phyloP scores from a whole-genome alignment of 2,113 vertebrate species.

The Sceloporus undulatus region DNA sequence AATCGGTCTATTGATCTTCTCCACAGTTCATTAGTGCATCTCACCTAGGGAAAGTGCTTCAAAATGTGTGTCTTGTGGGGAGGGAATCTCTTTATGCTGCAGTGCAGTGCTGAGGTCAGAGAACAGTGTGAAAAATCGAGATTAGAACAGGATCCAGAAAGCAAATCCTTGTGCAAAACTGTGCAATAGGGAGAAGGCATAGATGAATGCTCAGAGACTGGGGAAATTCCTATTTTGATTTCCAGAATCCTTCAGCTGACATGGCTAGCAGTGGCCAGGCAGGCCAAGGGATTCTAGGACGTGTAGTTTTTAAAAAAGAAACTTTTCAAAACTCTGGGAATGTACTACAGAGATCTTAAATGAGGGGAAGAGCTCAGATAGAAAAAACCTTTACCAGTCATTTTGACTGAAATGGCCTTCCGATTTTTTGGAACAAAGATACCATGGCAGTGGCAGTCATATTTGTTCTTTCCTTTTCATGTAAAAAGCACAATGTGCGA shows the following conservation, averaged over 20 bases:
- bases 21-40: slow-evolving; percentile 35
- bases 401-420: too few relatives aligned
- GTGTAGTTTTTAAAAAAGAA: too few relatives aligned
- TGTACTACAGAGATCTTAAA: not conserved
- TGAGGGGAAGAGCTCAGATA: not conserved
- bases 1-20: slow-evolving; percentile 20
- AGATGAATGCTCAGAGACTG: too few relatives aligned
- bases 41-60: slow-evolving; percentile 6
- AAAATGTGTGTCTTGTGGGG: not conserved
- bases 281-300: too few relatives aligned
- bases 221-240: too few relatives aligned
- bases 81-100: slow-evolving; percentile 2
- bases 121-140: not conserved
- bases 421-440: too few relatives aligned
- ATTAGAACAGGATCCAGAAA: not conserved
- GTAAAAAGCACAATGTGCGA: not conserved
- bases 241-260: too few relatives aligned
- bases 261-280: too few relatives aligned
- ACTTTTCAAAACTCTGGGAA: too few relatives aligned
- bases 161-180: not conserved
- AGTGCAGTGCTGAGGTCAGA: not conserved
- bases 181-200: not conserved
- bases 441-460: too few relatives aligned
- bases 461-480: not conserved
- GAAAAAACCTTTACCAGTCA: not conserved